phyloP scores from a whole-genome alignment of 2,797 vertebrate genomes.

The Mormyrus proboscirostris region DNA sequence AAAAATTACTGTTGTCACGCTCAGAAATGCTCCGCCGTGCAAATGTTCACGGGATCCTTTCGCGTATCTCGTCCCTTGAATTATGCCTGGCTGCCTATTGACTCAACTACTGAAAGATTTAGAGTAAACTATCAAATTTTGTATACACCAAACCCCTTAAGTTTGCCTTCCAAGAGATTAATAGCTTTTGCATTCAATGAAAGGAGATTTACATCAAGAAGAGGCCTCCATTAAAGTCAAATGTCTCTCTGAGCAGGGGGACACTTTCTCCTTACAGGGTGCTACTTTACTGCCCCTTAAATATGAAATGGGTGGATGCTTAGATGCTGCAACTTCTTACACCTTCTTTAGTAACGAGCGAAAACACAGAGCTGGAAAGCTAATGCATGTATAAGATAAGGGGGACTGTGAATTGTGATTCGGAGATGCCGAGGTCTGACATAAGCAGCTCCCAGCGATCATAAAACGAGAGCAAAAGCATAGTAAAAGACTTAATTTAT shows the following conservation, averaged over 20 bases:
- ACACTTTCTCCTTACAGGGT: not conserved
- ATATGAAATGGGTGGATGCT: constrained; percentile 1
- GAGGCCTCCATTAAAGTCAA: not conserved
- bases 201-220: constrained; percentile 25
- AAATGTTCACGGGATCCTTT: constrained; percentile 30
- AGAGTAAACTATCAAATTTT: constrained; percentile 33
- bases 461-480: not conserved
- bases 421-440: not conserved
- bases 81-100: not conserved
- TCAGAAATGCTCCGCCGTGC: constrained; percentile 32
- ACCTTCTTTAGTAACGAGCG: not conserved
- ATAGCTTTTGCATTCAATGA: constrained; percentile 42
- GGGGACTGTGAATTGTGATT: not conserved
- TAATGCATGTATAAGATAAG: not conserved
- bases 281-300: constrained; percentile 9
- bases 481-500: constrained; percentile 2
- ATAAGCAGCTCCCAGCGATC: not conserved
- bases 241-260: not conserved
- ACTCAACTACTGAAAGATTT: constrained; percentile 39
- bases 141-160: constrained; percentile 27
- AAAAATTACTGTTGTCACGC: constrained; percentile 39
- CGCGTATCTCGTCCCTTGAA: constrained; percentile 31
- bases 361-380: not conserved
- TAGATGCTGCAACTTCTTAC: not conserved
- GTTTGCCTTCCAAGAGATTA: constrained; percentile 45